These are phyloP conservation scores for Chaitophorus viminalis DNA, from an alignment of 2,888 invertebrate species.

Conservation along the genomic window DNA sequence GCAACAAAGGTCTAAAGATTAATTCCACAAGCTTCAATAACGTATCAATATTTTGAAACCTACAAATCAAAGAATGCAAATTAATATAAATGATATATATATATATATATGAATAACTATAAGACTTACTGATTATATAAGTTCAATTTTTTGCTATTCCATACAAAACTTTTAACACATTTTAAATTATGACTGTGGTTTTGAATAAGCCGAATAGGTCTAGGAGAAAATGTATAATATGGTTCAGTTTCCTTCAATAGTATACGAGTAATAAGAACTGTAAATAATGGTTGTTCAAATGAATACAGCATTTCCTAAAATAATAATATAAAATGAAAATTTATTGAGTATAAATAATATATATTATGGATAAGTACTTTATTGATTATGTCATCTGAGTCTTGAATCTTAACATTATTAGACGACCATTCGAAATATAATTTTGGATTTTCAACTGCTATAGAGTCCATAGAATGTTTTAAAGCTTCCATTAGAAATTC, in stretches of 20 bases:
- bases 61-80: conserved; percentile 5
- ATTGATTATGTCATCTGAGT: background rate
- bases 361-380: conserved; percentile 27
- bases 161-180: conserved; percentile 35
- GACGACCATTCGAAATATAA: conserved; percentile 38
- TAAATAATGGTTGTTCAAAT: conserved; percentile 57
- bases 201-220: conserved; percentile 34
- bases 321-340: background rate
- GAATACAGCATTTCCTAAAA: conserved; percentile 44
- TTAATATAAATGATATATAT: background rate
- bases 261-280: conserved; percentile 39
- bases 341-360: background rate
- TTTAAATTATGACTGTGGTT: conserved; percentile 39
- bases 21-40: conserved; percentile 29
- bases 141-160: conserved; percentile 30
- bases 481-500: conserved; percentile 36
- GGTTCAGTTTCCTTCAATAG: conserved; percentile 46
- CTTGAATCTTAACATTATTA: background rate
- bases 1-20: conserved; percentile 19
- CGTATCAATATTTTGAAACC: conserved; percentile 29
- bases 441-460: conserved; percentile 38
- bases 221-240: conserved; percentile 40
- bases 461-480: conserved; percentile 47
- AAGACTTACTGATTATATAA: conserved; percentile 31
- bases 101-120: background rate